Evolutionary conservation across 2,888 invertebrate genomes (phyloP).

Genomic region (Silvanus unidentatus): DNA sequence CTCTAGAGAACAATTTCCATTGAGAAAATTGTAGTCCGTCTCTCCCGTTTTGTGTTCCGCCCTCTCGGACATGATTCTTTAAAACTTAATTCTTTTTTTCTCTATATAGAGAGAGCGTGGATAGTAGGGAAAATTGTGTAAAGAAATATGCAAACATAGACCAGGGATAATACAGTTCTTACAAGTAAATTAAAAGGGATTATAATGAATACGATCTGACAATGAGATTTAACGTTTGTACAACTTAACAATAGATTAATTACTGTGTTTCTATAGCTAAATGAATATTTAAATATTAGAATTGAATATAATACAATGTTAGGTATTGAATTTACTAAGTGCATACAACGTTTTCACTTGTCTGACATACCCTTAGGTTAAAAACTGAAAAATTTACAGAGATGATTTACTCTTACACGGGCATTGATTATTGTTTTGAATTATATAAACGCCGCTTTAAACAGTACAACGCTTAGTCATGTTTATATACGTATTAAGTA

Average conservation of each 20-base stretch:
- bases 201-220: slow-evolving; percentile 46
- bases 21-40: not conserved
- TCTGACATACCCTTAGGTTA: slow-evolving; percentile 25
- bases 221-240: slow-evolving; percentile 46
- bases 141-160: slow-evolving; percentile 20
- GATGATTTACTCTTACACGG: not conserved
- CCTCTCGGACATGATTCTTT: not conserved
- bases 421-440: not conserved
- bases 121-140: not conserved
- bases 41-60: too few species aligned
- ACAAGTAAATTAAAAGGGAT: slow-evolving; percentile 48
- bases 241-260: slow-evolving; percentile 49
- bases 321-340: slow-evolving; percentile 41
- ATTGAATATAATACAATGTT: slow-evolving; percentile 43
- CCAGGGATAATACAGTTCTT: slow-evolving; percentile 35
- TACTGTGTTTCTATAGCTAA: slow-evolving; percentile 46
- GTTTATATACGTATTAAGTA: too few species aligned
- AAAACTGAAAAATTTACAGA: slow-evolving; percentile 26
- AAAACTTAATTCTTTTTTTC: not conserved
- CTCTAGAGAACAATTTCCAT: slow-evolving; percentile 13
- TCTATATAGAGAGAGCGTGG: not conserved
- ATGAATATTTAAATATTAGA: slow-evolving; percentile 46
- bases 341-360: slow-evolving; percentile 29
- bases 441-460: not conserved
- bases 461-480: too few species aligned